Evolutionary conservation across 2,113 vertebrate genomes (phyloP), one percentile per base, ranked within the genome.

Genomic region (Nettapus auritus): DNA sequence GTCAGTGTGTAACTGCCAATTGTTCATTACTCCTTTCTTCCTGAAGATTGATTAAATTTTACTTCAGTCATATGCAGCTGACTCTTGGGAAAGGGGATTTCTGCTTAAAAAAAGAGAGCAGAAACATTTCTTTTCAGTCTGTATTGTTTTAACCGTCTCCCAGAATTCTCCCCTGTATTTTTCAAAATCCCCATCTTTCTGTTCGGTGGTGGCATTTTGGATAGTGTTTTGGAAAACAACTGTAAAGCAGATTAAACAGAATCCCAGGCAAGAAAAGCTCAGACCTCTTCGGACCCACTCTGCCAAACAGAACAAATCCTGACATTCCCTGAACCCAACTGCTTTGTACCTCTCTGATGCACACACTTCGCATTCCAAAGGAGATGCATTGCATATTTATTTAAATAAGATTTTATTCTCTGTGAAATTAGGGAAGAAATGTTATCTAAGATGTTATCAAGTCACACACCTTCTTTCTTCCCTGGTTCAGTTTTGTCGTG

Each of bases 121-220:
- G n/a, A n/a, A 34, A 0, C 2, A 44, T 48, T 71, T 4, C 0
- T 78, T 79, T 91, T 79, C 44, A 38, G 15, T 52, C 26, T 7
- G 9, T 34, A 64, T 34, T 69, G 22, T 48, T 69, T 34, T 69
- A 69, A 69, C 11, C 8, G 48, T 55, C 6, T 18, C 38, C 11
- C 7, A 81, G 16, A 73, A 76, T 55, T 50, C 28, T 0, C 3
- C 13, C 5, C 5, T 1, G 0, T 31, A 17, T 86, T 88, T 86
- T 78, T 56, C 11, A 40, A 50, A 82, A 75, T 40, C 3, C 1
- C 16, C 2, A 2, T 44, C 11, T 66, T 76, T 91, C 3, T 70
- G 3, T 48, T 52, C 21, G 66, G 4, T 62, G 15, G 1, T 57
- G 93, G 57, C 69, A 7, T 74, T 92, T 78, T 38, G 53, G 25